Evolutionary conservation across 2,113 vertebrate species (phyloP).

Genomic region (Thinocorus orbignyianus): DNA sequence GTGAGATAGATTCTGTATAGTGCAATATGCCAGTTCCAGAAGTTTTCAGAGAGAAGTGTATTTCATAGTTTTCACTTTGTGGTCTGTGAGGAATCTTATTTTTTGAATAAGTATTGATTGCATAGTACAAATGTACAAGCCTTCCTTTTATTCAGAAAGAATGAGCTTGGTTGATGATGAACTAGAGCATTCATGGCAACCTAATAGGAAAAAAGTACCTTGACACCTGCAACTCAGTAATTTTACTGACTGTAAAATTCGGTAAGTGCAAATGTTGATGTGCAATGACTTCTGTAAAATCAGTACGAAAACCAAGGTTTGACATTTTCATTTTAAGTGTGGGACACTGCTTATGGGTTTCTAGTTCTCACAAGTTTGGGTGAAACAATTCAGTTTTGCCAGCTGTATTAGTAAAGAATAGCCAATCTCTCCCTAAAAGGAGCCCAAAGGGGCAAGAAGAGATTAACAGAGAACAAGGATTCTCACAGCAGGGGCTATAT

Average conservation of each 20-base stretch:
- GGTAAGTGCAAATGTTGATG: slow-evolving; percentile 55
- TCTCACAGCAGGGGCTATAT: not conserved
- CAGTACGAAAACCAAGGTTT: slow-evolving; percentile 47
- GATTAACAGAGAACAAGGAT: not conserved
- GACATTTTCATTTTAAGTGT: slow-evolving; percentile 55
- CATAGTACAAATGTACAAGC: slow-evolving; percentile 21
- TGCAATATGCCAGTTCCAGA: not conserved
- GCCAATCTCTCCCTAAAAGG: not conserved
- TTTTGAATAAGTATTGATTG: slow-evolving; percentile 72
- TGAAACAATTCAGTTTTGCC: slow-evolving; percentile 45
- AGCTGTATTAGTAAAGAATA: slow-evolving; percentile 21
- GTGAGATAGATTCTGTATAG: not conserved
- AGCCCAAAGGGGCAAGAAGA: not conserved
- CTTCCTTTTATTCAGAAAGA: slow-evolving; percentile 67
- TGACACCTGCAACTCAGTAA: slow-evolving; percentile 46
- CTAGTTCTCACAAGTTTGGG: not conserved
- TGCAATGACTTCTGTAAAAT: slow-evolving; percentile 47
- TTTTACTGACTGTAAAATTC: slow-evolving; percentile 54
- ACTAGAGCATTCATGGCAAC: not conserved
- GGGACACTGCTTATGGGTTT: slow-evolving; percentile 23
- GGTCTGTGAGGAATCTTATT: slow-evolving; percentile 47
- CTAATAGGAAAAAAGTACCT: slow-evolving; percentile 34
- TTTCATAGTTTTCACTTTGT: slow-evolving; percentile 51
- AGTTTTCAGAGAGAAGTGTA: slow-evolving; percentile 39
- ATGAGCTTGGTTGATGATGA: slow-evolving; percentile 42